Evolutionary conservation across 2,113 vertebrate species (phyloP).

Genomic region (Scomber scombrus): DNA sequence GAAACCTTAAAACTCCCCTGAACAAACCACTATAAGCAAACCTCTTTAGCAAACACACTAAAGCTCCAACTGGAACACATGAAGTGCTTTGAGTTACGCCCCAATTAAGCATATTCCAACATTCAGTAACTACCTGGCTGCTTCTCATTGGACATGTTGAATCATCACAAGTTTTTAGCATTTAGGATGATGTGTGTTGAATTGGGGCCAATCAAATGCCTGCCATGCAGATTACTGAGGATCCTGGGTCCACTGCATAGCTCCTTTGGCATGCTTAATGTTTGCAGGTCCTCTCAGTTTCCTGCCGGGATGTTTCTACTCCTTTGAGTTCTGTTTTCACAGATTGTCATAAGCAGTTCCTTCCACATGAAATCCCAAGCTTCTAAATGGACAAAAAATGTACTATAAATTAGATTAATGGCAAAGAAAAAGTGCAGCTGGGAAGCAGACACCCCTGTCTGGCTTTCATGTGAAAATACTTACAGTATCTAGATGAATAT

Average conservation of each 20-base stretch:
- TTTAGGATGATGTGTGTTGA: conserved; percentile 12
- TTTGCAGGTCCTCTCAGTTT: conserved; percentile 19
- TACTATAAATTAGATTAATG: conserved; percentile 11
- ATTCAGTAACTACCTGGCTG: background rate
- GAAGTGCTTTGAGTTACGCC: conserved; percentile 34
- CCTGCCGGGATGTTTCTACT: conserved; percentile 37
- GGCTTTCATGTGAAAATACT: conserved; percentile 8
- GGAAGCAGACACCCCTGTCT: conserved; percentile 4
- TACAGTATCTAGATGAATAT: conserved; percentile 4
- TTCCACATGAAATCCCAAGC: background rate
- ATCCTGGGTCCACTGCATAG: background rate
- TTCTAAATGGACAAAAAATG: background rate
- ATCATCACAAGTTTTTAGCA: conserved; percentile 27
- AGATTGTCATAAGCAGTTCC: conserved; percentile 19
- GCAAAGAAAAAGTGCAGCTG: background rate
- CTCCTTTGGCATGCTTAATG: background rate
- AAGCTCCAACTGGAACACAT: conserved; percentile 40
- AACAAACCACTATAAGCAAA: conserved; percentile 10
- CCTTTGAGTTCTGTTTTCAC: conserved; percentile 26
- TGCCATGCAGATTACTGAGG: background rate
- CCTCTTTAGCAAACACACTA: conserved; percentile 10
- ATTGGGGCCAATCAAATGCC: conserved; percentile 20
- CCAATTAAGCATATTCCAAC: conserved; percentile 24
- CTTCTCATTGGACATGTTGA: conserved; percentile 14
- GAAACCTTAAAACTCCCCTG: conserved; percentile 25